Evolutionary conservation across 2,888 invertebrate species (phyloP), one percentile per base, ranked within the genome.

Genomic region (Ormia ochracea): DNA sequence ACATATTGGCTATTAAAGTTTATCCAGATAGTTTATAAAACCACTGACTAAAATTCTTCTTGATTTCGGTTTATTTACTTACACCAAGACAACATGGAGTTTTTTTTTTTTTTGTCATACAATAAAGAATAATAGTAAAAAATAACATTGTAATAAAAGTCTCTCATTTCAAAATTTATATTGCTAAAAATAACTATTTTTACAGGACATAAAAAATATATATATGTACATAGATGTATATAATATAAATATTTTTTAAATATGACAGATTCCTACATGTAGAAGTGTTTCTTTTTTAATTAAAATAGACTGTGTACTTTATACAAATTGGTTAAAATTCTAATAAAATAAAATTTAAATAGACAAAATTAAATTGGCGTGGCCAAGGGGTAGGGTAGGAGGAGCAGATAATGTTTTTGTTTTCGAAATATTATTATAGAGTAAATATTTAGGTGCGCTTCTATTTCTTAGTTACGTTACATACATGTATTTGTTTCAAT

Each of bases 401-500:
- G n/a, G 56, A 76, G 65, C 9, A 26, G 48, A 58, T 68, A 58
- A 68, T 33, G 68, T 80, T 80, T 80, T 80, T 80, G 80, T 76
- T 76, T 73, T 80, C 76, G 73, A 80, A 80, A 73, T 58, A 69
- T 72, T 68, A 75, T 75, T 59, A 28, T 75, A 56, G 59, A 72
- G 21, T 66, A 41, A 61, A 78, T 61, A 59, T 26, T 79, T 72
- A 76, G 63, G 76, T 80, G 76, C 76, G 70, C 61, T 70, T 75
- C 12, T 23, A 59, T 75, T 65, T n/a, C 41, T 72, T 66, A 72
- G 72, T 68, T 68, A 63, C 72, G 73, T 68, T 69, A 28, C 14
- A 68, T 19, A n/a, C 33, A 50, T 21, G 21, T 56, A 26, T 68
- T 45, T 73, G 38, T 14, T 59, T 61, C 7, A 52, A 54, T n/a